Conservation (phyloP, 2,797 vertebrate genomes). For the Bradypus variegatus region DNA sequence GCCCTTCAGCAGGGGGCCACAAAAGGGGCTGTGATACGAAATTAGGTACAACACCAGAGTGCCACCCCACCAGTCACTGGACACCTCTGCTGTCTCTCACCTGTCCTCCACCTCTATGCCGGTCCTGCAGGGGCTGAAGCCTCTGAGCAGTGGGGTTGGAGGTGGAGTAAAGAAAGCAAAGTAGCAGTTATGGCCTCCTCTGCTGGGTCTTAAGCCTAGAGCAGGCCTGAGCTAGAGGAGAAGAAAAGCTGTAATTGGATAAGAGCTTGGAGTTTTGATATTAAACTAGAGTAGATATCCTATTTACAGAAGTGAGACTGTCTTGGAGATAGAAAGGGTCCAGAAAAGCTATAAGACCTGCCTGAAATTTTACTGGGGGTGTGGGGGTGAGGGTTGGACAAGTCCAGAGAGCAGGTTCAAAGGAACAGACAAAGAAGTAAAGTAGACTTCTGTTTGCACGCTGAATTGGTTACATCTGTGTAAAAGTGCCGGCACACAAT, state of each 20-base stretch:
- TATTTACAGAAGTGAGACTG: not conserved
- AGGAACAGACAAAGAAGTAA: not conserved
- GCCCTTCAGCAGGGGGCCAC: too few species aligned
- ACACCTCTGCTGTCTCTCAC: not conserved
- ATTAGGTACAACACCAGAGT: not conserved
- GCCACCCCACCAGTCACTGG: not conserved
- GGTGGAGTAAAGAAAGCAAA: not conserved
- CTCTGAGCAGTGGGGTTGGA: accelerated
- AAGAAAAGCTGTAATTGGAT: not conserved
- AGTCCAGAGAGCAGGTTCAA: not conserved
- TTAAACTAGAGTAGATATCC: not conserved
- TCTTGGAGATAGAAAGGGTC: not conserved
- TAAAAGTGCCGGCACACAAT: not conserved
- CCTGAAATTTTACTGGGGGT: not conserved
- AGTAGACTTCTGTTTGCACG: not conserved
- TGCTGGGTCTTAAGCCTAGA: not conserved
- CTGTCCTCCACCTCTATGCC: not conserved
- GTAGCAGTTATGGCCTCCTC: not conserved
- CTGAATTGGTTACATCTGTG: too few species aligned
- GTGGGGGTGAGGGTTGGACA: not conserved
- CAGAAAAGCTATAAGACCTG: not conserved
- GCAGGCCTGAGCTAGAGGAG: not conserved
- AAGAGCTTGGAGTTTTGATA: not conserved
- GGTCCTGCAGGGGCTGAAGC: not conserved
- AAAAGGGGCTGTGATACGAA: not conserved